Conservation (phyloP, 2,888 invertebrate species). For the Phengaris alcon region DNA sequence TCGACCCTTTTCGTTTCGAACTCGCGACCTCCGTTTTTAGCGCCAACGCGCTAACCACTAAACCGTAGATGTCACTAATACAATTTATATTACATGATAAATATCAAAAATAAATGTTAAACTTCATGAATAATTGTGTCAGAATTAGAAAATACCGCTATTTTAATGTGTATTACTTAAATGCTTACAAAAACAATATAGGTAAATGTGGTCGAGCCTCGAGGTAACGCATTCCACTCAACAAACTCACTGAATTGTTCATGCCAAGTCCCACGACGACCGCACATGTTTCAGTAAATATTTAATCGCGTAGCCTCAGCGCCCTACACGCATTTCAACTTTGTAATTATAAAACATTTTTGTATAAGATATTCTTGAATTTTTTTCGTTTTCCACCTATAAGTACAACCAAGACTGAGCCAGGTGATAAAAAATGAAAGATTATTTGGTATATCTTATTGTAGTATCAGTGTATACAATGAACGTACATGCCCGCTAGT, state of each 20-base stretch:
- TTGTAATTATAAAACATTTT: neutral
- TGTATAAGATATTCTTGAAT: neutral
- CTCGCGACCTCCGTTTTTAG: no score
- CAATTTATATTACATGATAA: no score
- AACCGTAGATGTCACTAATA: no score
- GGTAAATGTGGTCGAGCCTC: neutral
- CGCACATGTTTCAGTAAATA: neutral
- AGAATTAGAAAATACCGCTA: neutral
- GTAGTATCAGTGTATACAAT: no score
- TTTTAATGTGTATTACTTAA: neutral
- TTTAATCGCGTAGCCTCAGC: neutral
- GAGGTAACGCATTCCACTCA: neutral
- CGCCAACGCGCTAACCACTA: no score
- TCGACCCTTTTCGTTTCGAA: no score
- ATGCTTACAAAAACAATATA: neutral
- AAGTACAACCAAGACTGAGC: no score
- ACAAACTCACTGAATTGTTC: neutral
- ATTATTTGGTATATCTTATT: no score
- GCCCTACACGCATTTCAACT: neutral
- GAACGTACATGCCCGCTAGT: no score
- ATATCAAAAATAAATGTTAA: neutral
- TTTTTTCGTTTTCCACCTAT: no score
- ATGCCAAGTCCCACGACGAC: neutral
- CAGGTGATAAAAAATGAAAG: no score
- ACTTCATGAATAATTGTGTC: neutral